Evolutionary conservation across 2,888 invertebrate species (phyloP).

Genomic region (Melanotus villosus): DNA sequence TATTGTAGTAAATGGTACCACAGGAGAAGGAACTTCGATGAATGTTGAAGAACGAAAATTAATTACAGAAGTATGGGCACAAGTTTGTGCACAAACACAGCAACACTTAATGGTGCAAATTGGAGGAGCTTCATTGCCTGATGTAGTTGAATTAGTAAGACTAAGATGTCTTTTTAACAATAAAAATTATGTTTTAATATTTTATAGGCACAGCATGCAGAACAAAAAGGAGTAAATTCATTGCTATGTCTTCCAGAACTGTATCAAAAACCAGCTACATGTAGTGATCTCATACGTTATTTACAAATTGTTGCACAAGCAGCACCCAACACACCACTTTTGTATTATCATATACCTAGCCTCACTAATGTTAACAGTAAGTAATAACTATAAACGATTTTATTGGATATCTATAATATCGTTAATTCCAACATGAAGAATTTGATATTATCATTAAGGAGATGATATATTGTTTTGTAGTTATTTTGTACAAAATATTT

Average conservation of each 20-base stretch:
- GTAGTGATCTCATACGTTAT: slow-evolving; percentile 76
- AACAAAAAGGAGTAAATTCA: slow-evolving; percentile 76
- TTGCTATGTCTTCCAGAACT: slow-evolving; percentile 83
- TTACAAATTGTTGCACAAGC: slow-evolving; percentile 77
- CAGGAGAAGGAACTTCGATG: slow-evolving; percentile 82
- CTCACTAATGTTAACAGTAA: slow-evolving; percentile 82
- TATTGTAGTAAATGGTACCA: slow-evolving; percentile 82
- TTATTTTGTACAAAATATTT: too few relatives aligned
- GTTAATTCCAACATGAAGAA: too few relatives aligned
- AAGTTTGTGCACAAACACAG: slow-evolving; percentile 70
- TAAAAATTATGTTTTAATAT: not conserved
- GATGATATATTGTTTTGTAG: too few relatives aligned
- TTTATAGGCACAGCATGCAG: slow-evolving; percentile 78
- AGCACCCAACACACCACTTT: slow-evolving; percentile 82
- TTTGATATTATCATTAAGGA: too few relatives aligned
- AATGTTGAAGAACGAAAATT: slow-evolving; percentile 78
- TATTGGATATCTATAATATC: too few relatives aligned
- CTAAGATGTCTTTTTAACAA: not conserved
- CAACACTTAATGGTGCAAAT: slow-evolving; percentile 81
- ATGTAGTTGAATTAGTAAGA: slow-evolving; percentile 77
- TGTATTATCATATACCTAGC: slow-evolving; percentile 88
- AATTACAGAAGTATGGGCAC: slow-evolving; percentile 77
- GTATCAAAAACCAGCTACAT: slow-evolving; percentile 79
- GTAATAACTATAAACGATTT: slow-evolving; percentile 59
- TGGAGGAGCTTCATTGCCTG: slow-evolving; percentile 78